A percentile compares a stretch with the other conserved stretches of the same genome.
Conservation (phyloP, 2,888 invertebrate species). For the Augochlorella aurata region DNA sequence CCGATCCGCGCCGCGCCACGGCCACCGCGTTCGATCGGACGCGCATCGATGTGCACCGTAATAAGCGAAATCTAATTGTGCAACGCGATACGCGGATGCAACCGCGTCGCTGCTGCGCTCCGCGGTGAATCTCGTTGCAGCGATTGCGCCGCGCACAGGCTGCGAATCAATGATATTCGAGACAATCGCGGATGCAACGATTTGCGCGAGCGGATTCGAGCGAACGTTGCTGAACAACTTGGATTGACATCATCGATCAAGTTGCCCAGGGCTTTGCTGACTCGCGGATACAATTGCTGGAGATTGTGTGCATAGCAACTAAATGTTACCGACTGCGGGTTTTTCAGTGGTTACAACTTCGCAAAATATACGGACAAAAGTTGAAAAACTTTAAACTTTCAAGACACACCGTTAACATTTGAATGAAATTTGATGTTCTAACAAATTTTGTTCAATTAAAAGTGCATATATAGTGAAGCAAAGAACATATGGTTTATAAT, state of each 20-base stretch:
- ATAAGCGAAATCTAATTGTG: slow-evolving; percentile 55
- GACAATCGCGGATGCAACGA: neutral
- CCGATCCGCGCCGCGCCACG: slow-evolving; percentile 3
- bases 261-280: neutral
- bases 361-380: too few relatives aligned
- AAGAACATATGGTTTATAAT: too few relatives aligned
- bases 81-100: slow-evolving; percentile 26
- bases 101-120: neutral
- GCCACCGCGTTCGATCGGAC: slow-evolving; percentile 41
- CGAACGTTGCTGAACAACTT: neutral
- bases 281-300: too few relatives aligned
- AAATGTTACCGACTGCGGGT: too few relatives aligned
- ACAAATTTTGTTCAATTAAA: too few relatives aligned
- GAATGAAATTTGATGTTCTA: too few relatives aligned
- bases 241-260: neutral
- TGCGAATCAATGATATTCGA: slow-evolving; percentile 24
- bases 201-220: neutral
- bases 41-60: slow-evolving; percentile 45
- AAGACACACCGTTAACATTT: too few relatives aligned
- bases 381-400: too few relatives aligned
- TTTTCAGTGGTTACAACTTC: too few relatives aligned
- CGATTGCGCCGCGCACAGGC: neutral
- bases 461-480: too few relatives aligned
- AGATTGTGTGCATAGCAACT: too few relatives aligned
- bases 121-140: slow-evolving; percentile 27